phyloP scores from a whole-genome alignment of 2,797 vertebrate genomes.

The Danio tinwini region DNA sequence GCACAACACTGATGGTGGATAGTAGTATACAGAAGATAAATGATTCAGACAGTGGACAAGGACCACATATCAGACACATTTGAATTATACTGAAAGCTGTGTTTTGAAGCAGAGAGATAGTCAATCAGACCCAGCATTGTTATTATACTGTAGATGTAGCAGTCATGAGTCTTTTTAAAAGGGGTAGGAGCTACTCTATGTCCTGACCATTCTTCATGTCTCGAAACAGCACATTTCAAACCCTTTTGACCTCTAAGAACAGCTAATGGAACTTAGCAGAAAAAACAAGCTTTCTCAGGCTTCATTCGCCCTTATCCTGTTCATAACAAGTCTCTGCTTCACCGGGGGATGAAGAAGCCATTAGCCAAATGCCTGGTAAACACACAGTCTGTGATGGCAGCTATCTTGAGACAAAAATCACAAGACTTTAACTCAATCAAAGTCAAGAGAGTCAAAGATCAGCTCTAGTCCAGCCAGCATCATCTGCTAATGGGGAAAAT shows the following conservation, averaged over 20 bases:
- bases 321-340: not conserved
- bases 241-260: not conserved
- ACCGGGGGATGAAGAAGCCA: constrained; percentile 16
- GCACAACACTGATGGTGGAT: too few species aligned
- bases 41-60: too few species aligned
- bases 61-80: too few species aligned
- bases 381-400: not conserved
- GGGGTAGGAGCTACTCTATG: too few species aligned
- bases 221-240: too few species aligned
- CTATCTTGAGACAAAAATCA: constrained; percentile 10
- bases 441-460: constrained; percentile 21
- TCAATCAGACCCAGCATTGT: too few species aligned
- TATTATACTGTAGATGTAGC: too few species aligned
- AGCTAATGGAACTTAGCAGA: constrained; percentile 29
- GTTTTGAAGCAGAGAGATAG: too few species aligned
- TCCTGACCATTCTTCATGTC: too few species aligned
- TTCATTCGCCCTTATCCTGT: constrained; percentile 28
- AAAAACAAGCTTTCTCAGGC: constrained; percentile 18
- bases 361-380: constrained; percentile 37
- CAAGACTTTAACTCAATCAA: constrained; percentile 7
- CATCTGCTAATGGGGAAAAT: constrained; percentile 7
- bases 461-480: constrained; percentile 7
- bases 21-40: too few species aligned
- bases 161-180: too few species aligned
- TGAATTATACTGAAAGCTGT: too few species aligned